Conservation (phyloP, 2,113 vertebrate species). For the Balaeniceps rex region DNA sequence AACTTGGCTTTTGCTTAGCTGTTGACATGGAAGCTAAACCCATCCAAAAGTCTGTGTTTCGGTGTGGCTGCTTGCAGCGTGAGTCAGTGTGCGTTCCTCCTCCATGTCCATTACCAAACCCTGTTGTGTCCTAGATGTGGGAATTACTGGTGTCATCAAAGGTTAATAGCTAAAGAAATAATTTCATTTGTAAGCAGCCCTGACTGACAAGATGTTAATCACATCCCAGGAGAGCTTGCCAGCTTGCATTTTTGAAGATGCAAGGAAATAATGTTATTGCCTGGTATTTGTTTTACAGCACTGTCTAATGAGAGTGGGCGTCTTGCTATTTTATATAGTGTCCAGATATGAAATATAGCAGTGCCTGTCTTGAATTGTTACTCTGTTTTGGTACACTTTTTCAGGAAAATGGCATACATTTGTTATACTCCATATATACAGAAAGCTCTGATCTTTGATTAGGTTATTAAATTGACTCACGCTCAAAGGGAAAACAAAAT, state of each 20-base stretch:
- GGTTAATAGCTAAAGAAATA: not conserved
- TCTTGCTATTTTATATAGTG: not conserved
- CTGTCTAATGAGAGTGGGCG: not conserved
- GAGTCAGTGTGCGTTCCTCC: not conserved
- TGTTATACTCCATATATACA: not conserved
- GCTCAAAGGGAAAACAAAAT: not conserved
- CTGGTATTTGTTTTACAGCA: not conserved
- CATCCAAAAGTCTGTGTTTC: not conserved
- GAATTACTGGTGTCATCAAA: not conserved
- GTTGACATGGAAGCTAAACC: not conserved
- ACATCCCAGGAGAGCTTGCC: not conserved
- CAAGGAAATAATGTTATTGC: not conserved
- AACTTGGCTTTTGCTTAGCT: not conserved
- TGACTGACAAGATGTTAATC: not conserved
- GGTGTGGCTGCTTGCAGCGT: not conserved
- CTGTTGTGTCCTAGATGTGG: not conserved
- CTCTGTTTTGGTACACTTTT: not conserved
- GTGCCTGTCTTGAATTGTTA: not conserved
- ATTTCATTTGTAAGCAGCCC: not conserved
- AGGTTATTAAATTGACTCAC: not conserved
- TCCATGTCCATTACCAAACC: not conserved
- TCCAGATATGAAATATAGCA: not conserved
- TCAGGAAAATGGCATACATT: not conserved
- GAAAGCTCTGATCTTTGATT: not conserved
- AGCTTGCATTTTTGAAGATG: not conserved